Evolutionary conservation across 2,113 vertebrate genomes (phyloP).

Genomic region (Centropristis striata): DNA sequence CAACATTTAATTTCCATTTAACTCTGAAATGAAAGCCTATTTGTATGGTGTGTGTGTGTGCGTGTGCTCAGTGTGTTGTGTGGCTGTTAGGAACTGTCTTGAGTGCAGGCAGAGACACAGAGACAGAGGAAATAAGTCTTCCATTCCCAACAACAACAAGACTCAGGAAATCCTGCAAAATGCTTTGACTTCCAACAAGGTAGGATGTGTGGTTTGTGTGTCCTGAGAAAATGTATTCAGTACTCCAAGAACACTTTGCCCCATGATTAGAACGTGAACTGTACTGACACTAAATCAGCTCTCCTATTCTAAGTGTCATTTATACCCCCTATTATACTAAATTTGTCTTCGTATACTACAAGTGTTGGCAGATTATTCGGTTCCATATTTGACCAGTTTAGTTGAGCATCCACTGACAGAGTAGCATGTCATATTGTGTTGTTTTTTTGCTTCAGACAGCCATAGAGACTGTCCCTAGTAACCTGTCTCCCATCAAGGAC

Average conservation of each 20-base stretch:
- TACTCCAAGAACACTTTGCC: background rate
- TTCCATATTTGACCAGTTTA: background rate
- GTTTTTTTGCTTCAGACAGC: slow-evolving; percentile 85
- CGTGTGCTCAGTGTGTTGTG: slow-evolving; percentile 91
- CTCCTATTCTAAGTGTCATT: background rate
- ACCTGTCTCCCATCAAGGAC: slow-evolving; percentile 95
- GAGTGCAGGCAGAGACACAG: slow-evolving; percentile 94
- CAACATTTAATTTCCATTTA: slow-evolving; percentile 59
- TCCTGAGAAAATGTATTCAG: background rate
- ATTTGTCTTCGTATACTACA: background rate
- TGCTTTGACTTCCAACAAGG: slow-evolving; percentile 86
- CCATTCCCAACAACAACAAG: slow-evolving; percentile 87
- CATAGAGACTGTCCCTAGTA: slow-evolving; percentile 90
- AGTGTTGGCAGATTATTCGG: background rate
- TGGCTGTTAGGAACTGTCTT: slow-evolving; percentile 96
- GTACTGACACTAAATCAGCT: background rate
- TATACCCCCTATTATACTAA: background rate
- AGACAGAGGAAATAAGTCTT: slow-evolving; percentile 86
- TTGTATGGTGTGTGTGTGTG: slow-evolving; percentile 41
- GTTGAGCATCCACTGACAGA: background rate
- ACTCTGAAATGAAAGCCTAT: slow-evolving; percentile 41
- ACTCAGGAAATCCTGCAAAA: slow-evolving; percentile 89
- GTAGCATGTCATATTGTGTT: slow-evolving; percentile 53
- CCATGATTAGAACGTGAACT: background rate
- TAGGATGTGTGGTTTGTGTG: slow-evolving; percentile 65